Conservation (phyloP, 1,140 invertebrate genomes). For the Mamestra configurata region DNA sequence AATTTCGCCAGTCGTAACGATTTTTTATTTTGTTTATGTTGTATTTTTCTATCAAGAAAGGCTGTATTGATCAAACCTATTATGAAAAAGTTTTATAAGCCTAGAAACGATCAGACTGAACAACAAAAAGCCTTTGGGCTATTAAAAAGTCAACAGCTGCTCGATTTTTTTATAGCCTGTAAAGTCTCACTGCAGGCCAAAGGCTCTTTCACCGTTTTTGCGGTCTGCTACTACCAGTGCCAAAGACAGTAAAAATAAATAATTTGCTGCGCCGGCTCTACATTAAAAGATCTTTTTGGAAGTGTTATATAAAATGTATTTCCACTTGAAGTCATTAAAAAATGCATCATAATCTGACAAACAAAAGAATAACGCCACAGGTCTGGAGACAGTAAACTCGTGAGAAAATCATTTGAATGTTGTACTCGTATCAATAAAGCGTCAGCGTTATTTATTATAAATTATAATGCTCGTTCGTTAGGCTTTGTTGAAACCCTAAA, state of each 20-base stretch:
- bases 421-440: conserved; percentile 20
- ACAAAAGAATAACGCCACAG: conserved; percentile 24
- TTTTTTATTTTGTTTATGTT: neutral
- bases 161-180: neutral
- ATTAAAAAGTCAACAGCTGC: neutral
- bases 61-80: neutral
- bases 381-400: conserved; percentile 40
- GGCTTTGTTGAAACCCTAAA: conserved; percentile 43
- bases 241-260: too few species aligned
- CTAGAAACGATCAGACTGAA: neutral
- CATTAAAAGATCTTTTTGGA: too few species aligned
- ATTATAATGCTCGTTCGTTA: neutral
- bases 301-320: too few species aligned
- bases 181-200: neutral
- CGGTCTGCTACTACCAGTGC: too few species aligned
- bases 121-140: neutral
- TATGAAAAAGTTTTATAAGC: neutral
- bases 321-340: neutral
- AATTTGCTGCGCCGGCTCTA: too few species aligned
- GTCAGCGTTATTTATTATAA: too few species aligned
- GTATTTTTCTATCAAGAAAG: too few species aligned
- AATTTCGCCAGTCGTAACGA: neutral
- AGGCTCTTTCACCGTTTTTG: too few species aligned
- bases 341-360: neutral
- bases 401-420: conserved; percentile 36